phyloP scores from a whole-genome alignment of 2,888 invertebrate species.

The Rhagonycha lutea region DNA sequence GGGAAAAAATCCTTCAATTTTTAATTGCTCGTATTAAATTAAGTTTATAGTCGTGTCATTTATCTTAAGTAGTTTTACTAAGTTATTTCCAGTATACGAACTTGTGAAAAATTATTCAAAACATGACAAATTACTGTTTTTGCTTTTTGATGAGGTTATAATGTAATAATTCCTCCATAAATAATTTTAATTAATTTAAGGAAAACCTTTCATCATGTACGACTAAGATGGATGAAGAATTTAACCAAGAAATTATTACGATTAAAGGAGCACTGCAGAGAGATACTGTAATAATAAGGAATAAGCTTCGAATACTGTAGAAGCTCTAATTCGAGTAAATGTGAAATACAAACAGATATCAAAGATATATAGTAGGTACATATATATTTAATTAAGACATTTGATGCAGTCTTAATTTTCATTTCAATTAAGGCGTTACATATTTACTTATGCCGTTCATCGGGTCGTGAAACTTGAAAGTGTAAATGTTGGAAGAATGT shows the following conservation, averaged over 20 bases:
- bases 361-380: neutral
- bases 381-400: neutral
- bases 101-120: neutral
- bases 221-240: neutral
- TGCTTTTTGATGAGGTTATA: neutral
- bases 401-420: too few species aligned
- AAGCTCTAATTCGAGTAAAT: neutral
- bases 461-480: too few species aligned
- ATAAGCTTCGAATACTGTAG: neutral
- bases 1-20: neutral
- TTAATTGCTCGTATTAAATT: neutral
- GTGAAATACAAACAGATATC: neutral
- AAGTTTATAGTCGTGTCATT: neutral
- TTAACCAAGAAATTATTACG: neutral
- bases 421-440: too few species aligned
- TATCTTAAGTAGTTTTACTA: neutral
- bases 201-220: neutral
- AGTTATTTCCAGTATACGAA: neutral
- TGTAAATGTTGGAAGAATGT: too few species aligned
- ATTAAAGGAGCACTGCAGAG: neutral
- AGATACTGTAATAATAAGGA: neutral
- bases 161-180: neutral
- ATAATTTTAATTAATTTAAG: neutral
- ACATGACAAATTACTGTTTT: neutral
- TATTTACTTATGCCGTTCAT: too few species aligned